A percentile compares a stretch with the other conserved stretches of the same genome.
phyloP scores from a whole-genome alignment of 1,140 invertebrate species.

The Druon quercuslanigerum region DNA sequence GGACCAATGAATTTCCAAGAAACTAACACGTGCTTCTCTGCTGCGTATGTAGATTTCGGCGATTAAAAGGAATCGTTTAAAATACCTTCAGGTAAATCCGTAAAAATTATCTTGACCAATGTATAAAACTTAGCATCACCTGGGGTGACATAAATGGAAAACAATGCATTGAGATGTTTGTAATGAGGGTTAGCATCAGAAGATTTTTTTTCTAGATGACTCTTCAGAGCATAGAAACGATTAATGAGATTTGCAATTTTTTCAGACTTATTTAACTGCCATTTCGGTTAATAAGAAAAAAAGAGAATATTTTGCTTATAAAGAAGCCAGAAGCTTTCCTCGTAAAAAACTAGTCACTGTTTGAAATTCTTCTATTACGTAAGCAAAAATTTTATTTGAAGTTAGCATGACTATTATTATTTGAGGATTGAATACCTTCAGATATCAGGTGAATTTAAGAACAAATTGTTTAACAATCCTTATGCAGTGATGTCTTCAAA shows the following conservation, averaged over 20 bases:
- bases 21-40: background rate
- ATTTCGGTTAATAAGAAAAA: background rate
- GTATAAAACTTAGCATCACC: background rate
- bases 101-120: background rate
- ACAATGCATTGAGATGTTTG: background rate
- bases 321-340: conserved; percentile 9
- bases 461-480: background rate
- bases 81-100: background rate
- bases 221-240: background rate
- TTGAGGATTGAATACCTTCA: background rate
- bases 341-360: background rate
- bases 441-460: background rate
- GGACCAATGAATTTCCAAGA: no score
- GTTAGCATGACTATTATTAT: background rate
- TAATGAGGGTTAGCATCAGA: background rate
- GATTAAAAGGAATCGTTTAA: background rate
- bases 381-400: background rate
- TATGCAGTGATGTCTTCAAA: background rate
- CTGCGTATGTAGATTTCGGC: background rate
- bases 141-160: conserved; percentile 26
- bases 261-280: background rate
- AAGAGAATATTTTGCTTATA: background rate
- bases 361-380: background rate
- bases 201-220: background rate
- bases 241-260: background rate